Conservation (phyloP, 2,797 vertebrate genomes). For the Spea hammondii region DNA sequence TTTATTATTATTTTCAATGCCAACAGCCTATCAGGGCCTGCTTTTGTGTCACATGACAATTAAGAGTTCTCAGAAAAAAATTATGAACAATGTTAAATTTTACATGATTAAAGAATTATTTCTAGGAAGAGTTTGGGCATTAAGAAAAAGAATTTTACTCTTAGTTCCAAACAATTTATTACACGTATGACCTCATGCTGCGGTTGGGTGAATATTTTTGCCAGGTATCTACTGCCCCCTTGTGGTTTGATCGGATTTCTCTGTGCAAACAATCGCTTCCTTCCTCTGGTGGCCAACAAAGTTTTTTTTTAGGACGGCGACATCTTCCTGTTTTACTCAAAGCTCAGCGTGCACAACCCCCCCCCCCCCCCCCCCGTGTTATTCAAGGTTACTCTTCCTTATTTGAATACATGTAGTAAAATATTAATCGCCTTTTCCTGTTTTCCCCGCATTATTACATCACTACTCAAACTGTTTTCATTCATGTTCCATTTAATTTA, state of each 20-base stretch:
- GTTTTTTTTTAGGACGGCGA: conserved; percentile 1
- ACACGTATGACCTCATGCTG: too few species aligned
- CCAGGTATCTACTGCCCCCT: neutral
- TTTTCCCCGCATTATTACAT: conserved; percentile 25
- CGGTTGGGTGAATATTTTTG: too few species aligned
- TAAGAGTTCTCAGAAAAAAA: too few species aligned
- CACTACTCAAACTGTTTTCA: conserved; percentile 6
- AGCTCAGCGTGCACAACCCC: conserved; percentile 5
- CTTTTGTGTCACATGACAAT: too few species aligned
- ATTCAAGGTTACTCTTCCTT: conserved; percentile 18
- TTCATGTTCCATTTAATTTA: too few species aligned
- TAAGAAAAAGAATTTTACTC: too few species aligned
- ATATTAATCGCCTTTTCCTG: conserved; percentile 26
- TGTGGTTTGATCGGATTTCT: conserved; percentile 16
- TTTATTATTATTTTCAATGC: too few species aligned
- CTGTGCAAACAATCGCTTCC: conserved; percentile 22
- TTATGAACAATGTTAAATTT: too few species aligned
- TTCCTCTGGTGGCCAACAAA: conserved; percentile 6
- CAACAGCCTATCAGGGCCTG: too few species aligned
- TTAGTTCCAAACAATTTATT: too few species aligned
- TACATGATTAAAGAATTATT: too few species aligned
- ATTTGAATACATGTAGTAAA: conserved; percentile 12
- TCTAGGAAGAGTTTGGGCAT: too few species aligned
- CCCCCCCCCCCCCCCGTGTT: neutral
- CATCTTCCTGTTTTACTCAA: conserved; percentile 29